These are phyloP conservation scores for Rutpela maculata DNA, from an alignment of 2,888 invertebrate species.

Conservation along the genomic window DNA sequence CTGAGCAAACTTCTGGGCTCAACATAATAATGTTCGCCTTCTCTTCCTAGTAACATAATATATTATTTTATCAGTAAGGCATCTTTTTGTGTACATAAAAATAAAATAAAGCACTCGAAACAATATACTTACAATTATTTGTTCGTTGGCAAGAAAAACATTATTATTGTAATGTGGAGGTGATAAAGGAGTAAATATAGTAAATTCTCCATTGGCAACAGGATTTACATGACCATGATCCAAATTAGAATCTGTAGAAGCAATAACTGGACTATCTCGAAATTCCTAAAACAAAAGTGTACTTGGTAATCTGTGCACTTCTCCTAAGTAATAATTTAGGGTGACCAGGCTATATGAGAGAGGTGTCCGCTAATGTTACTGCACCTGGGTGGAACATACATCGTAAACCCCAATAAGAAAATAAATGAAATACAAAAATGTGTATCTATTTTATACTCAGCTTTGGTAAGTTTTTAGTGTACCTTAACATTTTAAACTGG, in stretches of 20 bases:
- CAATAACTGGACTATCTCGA: conserved; percentile 70
- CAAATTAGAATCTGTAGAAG: conserved; percentile 65
- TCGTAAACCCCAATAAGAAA: too few relatives aligned
- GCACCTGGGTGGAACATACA: too few relatives aligned
- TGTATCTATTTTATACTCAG: too few relatives aligned
- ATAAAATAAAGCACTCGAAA: too few relatives aligned
- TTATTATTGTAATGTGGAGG: conserved; percentile 72
- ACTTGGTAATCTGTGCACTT: neutral
- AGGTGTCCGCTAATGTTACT: neutral
- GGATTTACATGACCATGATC: conserved; percentile 73
- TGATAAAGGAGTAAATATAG: conserved; percentile 72
- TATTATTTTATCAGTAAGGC: too few relatives aligned
- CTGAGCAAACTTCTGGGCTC: too few relatives aligned
- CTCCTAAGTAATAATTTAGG: neutral
- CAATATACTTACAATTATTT: conserved; percentile 66
- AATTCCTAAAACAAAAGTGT: conserved; percentile 69
- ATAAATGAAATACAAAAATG: too few relatives aligned
- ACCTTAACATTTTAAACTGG: too few relatives aligned
- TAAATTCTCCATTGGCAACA: conserved; percentile 71
- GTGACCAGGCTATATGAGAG: neutral
- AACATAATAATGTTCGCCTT: too few relatives aligned
- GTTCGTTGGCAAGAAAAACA: conserved; percentile 72
- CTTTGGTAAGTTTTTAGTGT: too few relatives aligned
- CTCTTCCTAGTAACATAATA: too few relatives aligned
- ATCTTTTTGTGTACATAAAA: too few relatives aligned